Percentiles rank a stretch among this genome's conserved stretches.
phyloP scores from a whole-genome alignment of 2,797 vertebrate species.

The Podarcis lilfordi region DNA sequence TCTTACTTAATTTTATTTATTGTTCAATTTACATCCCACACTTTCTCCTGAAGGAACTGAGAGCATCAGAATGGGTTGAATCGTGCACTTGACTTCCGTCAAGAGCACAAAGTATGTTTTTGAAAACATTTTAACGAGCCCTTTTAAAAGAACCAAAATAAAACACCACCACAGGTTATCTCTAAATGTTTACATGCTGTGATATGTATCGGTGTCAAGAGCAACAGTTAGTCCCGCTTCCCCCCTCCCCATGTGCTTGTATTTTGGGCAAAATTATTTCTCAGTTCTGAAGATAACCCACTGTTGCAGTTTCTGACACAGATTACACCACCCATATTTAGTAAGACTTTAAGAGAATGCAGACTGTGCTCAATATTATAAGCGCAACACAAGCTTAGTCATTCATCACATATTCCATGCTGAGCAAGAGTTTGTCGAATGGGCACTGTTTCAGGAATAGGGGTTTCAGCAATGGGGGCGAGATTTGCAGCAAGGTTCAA shows the following conservation, averaged over 20 bases:
- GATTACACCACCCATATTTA: background rate
- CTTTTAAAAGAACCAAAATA: background rate
- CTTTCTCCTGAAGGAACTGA: too few species aligned
- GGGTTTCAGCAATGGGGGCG: background rate
- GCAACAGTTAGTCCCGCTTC: too few species aligned
- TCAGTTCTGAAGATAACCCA: too few species aligned
- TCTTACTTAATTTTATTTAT: background rate
- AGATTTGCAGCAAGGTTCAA: background rate
- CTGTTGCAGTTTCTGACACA: background rate
- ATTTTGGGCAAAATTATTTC: too few species aligned
- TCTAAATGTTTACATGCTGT: too few species aligned
- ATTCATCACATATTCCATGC: background rate
- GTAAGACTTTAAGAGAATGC: background rate
- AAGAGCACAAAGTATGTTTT: background rate
- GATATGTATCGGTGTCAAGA: too few species aligned
- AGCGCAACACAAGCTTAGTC: background rate
- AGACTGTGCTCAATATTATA: background rate
- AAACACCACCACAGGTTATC: background rate
- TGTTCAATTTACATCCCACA: too few species aligned
- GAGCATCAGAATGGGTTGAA: background rate
- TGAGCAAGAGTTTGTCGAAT: background rate
- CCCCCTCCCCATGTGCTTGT: too few species aligned
- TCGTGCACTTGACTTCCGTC: background rate
- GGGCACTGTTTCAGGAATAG: background rate
- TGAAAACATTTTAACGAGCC: background rate